Percentiles rank a stretch among this genome's conserved stretches.
Evolutionary conservation across 1,140 invertebrate species (phyloP).

Genomic region (Macrocentrus cingulum): DNA sequence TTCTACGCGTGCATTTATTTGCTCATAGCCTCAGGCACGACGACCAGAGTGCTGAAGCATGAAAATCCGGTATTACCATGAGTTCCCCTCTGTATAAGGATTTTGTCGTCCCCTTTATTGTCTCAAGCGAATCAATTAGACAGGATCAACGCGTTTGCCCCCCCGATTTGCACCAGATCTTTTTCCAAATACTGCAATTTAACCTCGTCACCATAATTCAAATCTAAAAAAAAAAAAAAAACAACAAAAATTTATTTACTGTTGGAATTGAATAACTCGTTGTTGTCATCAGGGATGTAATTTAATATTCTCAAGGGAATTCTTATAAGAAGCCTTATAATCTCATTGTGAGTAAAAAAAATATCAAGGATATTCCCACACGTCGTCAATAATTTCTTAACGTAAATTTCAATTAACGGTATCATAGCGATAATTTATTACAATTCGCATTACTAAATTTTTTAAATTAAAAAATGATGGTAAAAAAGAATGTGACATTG

Average conservation of each 20-base stretch:
- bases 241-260: too few relatives aligned
- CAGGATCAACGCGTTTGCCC: conserved; percentile 2
- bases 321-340: conserved; percentile 52
- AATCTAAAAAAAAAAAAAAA: too few relatives aligned
- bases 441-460: too few relatives aligned
- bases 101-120: conserved; percentile 40
- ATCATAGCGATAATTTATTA: too few relatives aligned
- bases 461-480: conserved; percentile 4
- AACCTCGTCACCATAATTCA: too few relatives aligned
- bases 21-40: conserved; percentile 27
- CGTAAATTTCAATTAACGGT: too few relatives aligned
- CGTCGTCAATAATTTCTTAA: too few relatives aligned
- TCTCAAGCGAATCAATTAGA: conserved; percentile 30
- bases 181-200: too few relatives aligned
- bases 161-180: too few relatives aligned
- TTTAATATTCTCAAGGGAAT: conserved; percentile 37
- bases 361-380: too few relatives aligned
- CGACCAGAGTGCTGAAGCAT: conserved; percentile 38
- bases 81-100: conserved; percentile 36
- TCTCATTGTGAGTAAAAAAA: not conserved
- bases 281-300: not conserved
- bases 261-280: too few relatives aligned
- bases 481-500: not conserved
- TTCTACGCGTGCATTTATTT: conserved; percentile 39
- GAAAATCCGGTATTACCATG: conserved; percentile 42